Percentiles rank a stretch among this genome's conserved stretches.
phyloP scores from a whole-genome alignment of 2,888 invertebrate species.

The Cantharis lateralis region DNA sequence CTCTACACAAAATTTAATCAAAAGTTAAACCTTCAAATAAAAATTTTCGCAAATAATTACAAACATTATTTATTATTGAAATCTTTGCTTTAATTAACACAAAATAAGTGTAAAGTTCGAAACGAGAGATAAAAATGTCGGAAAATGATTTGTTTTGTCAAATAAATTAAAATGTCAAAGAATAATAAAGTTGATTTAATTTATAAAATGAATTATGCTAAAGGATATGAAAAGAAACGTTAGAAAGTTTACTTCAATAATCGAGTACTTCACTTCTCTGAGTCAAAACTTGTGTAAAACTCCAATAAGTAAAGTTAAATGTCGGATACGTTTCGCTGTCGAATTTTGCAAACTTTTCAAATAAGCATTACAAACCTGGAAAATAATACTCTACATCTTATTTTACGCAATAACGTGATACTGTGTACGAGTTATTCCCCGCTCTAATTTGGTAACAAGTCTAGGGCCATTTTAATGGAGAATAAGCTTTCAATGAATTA shows the following conservation, averaged over 20 bases:
- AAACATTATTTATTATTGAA: not conserved
- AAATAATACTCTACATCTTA: conserved; percentile 26
- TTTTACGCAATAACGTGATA: conserved; percentile 22
- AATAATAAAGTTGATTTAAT: conserved; percentile 22
- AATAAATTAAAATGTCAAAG: not conserved
- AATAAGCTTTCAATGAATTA: conserved; percentile 22
- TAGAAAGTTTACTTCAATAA: conserved; percentile 24
- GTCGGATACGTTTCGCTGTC: conserved; percentile 39
- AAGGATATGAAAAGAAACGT: conserved; percentile 25
- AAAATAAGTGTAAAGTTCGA: not conserved
- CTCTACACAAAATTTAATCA: not conserved
- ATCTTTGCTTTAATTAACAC: not conserved
- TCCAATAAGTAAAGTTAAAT: conserved; percentile 37
- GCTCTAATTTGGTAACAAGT: conserved; percentile 26
- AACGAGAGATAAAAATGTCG: not conserved
- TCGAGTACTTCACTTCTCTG: conserved; percentile 27
- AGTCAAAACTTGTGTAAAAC: conserved; percentile 36
- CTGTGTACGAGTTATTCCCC: conserved; percentile 8
- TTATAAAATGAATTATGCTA: conserved; percentile 23
- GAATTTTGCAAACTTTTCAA: conserved; percentile 36
- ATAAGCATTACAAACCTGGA: conserved; percentile 32
- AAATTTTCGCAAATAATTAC: not conserved
- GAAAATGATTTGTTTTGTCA: not conserved
- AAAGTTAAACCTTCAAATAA: not conserved
- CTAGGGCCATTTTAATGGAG: conserved; percentile 22